Evolutionary conservation across 2,113 vertebrate genomes (phyloP), one percentile per base, ranked within the genome.

Genomic region (Balaeniceps rex): DNA sequence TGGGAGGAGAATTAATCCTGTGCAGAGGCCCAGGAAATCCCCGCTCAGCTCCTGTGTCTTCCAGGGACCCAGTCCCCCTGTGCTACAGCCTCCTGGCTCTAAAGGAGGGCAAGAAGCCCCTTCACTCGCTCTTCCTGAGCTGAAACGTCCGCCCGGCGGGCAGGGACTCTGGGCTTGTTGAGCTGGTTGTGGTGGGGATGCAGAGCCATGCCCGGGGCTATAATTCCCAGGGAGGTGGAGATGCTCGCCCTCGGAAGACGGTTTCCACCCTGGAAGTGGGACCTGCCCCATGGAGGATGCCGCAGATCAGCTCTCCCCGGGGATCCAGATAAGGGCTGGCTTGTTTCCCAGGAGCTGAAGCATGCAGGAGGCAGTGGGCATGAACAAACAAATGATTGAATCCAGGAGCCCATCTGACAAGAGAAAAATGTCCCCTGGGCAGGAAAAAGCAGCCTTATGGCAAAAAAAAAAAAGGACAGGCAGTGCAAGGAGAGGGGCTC

Each of bases 11-110:
- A 42, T 58, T 34, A 29, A 54, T 83, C 29, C 68, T 44, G 46
- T n/a, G 42, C 52, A 76, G 57, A 52, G 34, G 34, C 19, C 38
- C 44, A 65, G 60, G 58, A 58, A 44, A 71, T n/a, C 28, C 51
- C 15, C 0, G 1, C 66, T 89, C 2, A 3, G 55, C 40, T 86
- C 31, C 76, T 44, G 49, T 3, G 0, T 15, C 57, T 88, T 23
- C 33, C 83, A 58, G 42, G 47, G 68, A 61, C 6, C 4, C 36
- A 9, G 4, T 24, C 21, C 25, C 61, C 70, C 57, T 57, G 66
- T 83, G 71, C 51, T 1, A 3, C 61, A 52, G 51, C 34, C 63
- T 12, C 65, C 34, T 49, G 78, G 14, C 64, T 49, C 44, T 16
- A 26, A 60, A 94, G 44, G 23, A 92, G 60, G 14, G 18, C 3